Evolutionary conservation across 2,113 vertebrate species (phyloP), one percentile per base, ranked within the genome.

Genomic region (Rhegmatorhina hoffmannsi): DNA sequence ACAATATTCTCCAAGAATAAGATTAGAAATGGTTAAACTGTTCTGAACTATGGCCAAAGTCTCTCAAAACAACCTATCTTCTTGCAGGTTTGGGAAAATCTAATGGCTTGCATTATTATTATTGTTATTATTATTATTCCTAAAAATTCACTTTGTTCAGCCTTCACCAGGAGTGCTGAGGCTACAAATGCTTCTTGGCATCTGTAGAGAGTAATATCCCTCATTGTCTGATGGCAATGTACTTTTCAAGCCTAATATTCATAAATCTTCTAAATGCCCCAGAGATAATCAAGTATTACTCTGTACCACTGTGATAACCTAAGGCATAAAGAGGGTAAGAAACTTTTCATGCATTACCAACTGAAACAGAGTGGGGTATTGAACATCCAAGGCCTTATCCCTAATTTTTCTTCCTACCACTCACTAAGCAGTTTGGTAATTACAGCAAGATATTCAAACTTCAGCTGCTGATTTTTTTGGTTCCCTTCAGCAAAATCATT

Each of bases 151-250:
- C 34, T 79, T 7, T 74, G 47, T 80, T 93, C 59, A 85, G 63
- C 53, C 59, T 77, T 86, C 44, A 88, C 24, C 33, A 59, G 33
- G 84, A 94, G 4, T 62, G 59, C 63, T 86, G 78, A 85, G 55
- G 60, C 72, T 89, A 93, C 90, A 88, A 95, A 95, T 70, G 63
- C 68, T 94, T 94, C 92, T 90, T 96, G 94, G 82, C 84, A 95
- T 90, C 75, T 86, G 75, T 91, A 94, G 53, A 38, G 58, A 94
- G 38, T 24, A 94, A 91, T 92, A 92, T 87, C 60, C 53, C 59
- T 96, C 84, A 85, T 76, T 46, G 62, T 94, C 62, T 75, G 87
- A 79, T 84, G 21, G 80, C 55, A 80, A n/a, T 73, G 78, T 74
- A 72, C 70, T 87, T 94, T 92, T 87, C 78, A 89, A 83, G 50